Percentiles rank a stretch among this genome's conserved stretches.
phyloP scores from a whole-genome alignment of 2,113 vertebrate genomes.

The Mustela nigripes region DNA sequence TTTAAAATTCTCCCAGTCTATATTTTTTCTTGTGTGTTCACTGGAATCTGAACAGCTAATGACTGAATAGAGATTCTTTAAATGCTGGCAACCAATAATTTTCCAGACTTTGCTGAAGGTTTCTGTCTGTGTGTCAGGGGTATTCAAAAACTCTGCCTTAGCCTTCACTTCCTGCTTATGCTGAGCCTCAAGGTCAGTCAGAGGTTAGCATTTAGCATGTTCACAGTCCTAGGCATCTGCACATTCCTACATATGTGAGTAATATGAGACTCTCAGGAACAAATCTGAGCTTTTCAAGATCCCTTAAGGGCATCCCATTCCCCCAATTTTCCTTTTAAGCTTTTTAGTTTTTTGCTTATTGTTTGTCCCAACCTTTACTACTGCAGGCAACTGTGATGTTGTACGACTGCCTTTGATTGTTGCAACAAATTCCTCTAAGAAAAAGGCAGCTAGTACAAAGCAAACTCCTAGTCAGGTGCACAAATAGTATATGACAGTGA shows the following conservation, averaged over 20 bases:
- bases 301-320: background rate
- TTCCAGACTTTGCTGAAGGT: background rate
- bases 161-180: background rate
- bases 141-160: background rate
- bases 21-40: background rate
- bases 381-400: background rate
- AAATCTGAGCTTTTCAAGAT: background rate
- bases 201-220: background rate
- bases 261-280: background rate
- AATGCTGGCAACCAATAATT: background rate
- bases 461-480: background rate
- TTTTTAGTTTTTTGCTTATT: slow-evolving; percentile 1
- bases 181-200: background rate
- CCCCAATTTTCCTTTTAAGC: background rate
- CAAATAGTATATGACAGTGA: background rate
- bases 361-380: background rate
- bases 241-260: background rate
- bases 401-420: background rate
- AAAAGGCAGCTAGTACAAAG: background rate
- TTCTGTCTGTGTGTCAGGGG: background rate
- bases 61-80: background rate
- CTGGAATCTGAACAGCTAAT: background rate
- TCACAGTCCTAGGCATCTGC: background rate
- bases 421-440: background rate
- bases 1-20: background rate